A percentile compares a stretch with the other conserved stretches of the same genome.
These are phyloP conservation scores for Rhinophrynus dorsalis DNA, from an alignment of 2,797 vertebrate genomes.

Conservation along the genomic window DNA sequence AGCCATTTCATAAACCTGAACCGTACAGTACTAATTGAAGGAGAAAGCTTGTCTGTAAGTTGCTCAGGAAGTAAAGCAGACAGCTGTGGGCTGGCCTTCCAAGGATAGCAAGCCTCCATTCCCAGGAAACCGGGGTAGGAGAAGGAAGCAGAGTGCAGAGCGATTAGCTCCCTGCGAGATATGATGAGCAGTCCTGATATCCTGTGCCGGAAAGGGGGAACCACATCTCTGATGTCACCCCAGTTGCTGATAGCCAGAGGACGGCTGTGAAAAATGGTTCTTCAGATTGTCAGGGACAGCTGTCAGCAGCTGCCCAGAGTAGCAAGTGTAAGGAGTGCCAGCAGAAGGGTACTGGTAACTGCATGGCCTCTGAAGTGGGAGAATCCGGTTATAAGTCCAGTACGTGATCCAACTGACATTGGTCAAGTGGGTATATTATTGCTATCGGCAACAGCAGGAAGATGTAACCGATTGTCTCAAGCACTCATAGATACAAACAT, in stretches of 20 bases:
- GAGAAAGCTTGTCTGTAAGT: not conserved
- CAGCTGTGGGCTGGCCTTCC: constrained; percentile 17
- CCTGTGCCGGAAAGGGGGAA: constrained; percentile 55
- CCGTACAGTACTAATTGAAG: not conserved
- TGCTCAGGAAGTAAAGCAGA: constrained; percentile 28
- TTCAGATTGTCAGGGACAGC: constrained; percentile 61
- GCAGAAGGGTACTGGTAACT: not conserved
- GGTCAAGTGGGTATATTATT: not conserved
- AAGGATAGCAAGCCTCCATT: constrained; percentile 38
- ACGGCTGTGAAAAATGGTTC: constrained; percentile 65
- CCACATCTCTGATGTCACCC: constrained; percentile 60
- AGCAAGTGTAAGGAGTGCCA: not conserved
- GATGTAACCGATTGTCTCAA: not conserved
- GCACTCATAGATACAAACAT: no score
- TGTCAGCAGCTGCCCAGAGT: constrained; percentile 9
- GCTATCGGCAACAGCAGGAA: not conserved
- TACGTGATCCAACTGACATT: constrained; percentile 31
- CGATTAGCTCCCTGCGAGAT: constrained; percentile 62
- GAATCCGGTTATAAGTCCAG: not conserved
- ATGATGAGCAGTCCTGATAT: constrained; percentile 58
- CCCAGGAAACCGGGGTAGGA: constrained; percentile 55
- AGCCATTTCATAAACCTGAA: not conserved
- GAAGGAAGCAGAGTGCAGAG: constrained; percentile 57
- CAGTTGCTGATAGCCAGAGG: constrained; percentile 61
- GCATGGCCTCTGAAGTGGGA: not conserved